phyloP scores from a whole-genome alignment of 92 coral and sea anemone species.

The Siderastrea siderea region DNA sequence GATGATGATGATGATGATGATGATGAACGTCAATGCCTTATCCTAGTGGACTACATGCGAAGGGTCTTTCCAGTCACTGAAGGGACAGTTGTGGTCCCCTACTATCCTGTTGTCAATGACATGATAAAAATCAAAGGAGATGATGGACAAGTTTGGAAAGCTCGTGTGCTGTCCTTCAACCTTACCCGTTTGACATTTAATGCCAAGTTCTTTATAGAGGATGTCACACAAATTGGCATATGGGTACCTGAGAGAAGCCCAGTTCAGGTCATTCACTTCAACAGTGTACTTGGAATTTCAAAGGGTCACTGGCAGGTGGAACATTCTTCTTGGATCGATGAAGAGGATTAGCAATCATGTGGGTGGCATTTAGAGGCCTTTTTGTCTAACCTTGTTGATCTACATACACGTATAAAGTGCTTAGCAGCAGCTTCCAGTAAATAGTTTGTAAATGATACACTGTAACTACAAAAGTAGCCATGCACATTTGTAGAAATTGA shows the following conservation, averaged over 20 bases:
- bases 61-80: slow-evolving; percentile 73
- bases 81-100: slow-evolving; percentile 77
- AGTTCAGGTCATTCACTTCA: slow-evolving; percentile 66
- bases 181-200: slow-evolving; percentile 52
- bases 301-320: slow-evolving; percentile 66
- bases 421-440: too few species aligned
- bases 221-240: slow-evolving; percentile 41
- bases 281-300: slow-evolving; percentile 71
- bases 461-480: too few species aligned
- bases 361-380: too few species aligned
- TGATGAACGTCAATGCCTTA: slow-evolving; percentile 27
- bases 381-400: too few species aligned
- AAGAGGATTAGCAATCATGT: slow-evolving; percentile 36
- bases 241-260: slow-evolving; percentile 80
- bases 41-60: slow-evolving; percentile 75
- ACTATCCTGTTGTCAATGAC: slow-evolving; percentile 72
- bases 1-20: not conserved
- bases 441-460: too few species aligned
- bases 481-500: too few species aligned
- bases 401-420: too few species aligned
- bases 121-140: slow-evolving; percentile 71
- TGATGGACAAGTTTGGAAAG: slow-evolving; percentile 76
- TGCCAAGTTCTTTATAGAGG: slow-evolving; percentile 64
- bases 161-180: slow-evolving; percentile 51
- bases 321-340: slow-evolving; percentile 66